Evolutionary conservation across 2,797 vertebrate species (phyloP), one percentile per base, ranked within the genome.

Genomic region (Dendrocincla fuliginosa): DNA sequence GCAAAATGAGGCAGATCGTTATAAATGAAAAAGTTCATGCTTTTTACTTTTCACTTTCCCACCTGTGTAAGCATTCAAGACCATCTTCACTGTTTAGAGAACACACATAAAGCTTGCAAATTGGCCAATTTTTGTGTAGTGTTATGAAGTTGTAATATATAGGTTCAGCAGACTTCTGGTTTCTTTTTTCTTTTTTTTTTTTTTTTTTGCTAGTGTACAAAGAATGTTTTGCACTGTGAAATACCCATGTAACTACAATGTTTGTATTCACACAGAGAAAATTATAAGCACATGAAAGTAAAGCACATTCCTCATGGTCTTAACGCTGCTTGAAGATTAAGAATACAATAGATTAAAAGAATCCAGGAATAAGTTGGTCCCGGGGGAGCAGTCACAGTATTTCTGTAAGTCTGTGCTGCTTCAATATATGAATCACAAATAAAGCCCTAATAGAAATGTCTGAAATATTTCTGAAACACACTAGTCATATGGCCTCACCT

Each of bases 331-430:
- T 94, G 89, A 89, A 96, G 96, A 95, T 95, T 96, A 96, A 81
- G 82, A 94, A 76, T 63, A 97, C 91, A 96, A 95, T 94, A 95
- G 95, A 85, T 95, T 94, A 93, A 97, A 97, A 91, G 95, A 91
- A 91, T 88, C 61, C 73, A 87, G 91, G 79, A 94, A 94, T 76
- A 92, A 92, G 30, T 28, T 76, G 61, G 42, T 78, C 95, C 63
- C 69, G 16, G 9, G 65, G 84, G 79, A 86, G 11, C 8, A 9
- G 87, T 90, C 65, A 52, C 44, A 71, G 16, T 94, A 76, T 89
- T 89, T 96, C 12, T 92, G 28, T 78, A 84, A 84, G 44, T 44
- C 69, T 65, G 7, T 68, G 52, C 28, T 86, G 32, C 33, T 94
- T 86, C 84, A 81, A 32, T 49, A 87, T 19, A 82, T 20, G 41